Evolutionary conservation across 2,113 vertebrate genomes (phyloP), one percentile per base, ranked within the genome.

Genomic region (Dipodomys ordii): DNA sequence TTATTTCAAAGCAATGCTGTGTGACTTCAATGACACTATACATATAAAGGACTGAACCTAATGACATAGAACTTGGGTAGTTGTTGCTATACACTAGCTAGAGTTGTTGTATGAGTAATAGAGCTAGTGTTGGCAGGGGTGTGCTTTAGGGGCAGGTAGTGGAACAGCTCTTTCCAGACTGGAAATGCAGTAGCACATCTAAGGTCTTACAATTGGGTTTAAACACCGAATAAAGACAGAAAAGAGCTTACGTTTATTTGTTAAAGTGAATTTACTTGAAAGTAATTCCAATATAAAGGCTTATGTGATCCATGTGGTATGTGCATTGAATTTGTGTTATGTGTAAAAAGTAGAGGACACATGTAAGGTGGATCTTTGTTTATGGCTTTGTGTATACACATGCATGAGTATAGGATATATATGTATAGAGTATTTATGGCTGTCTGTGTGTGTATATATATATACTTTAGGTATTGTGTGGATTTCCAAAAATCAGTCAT

Each of bases 401-500:
- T 64, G 27, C 65, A 22, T 83, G 60, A 25, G 39, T 62, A 28
- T 88, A 78, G 35, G 79, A 87, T 79, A 16, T 90, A 44, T 49
- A 49, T 49, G 49, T 49, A 49, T 49, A 46, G 23, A 49, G 23
- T 76, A 69, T 89, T 94, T 92, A 88, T 87, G 93, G 73, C 72
- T 90, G 32, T 87, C 53, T 83, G 3, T 60, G 68, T 85, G 46
- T 79, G 3, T 60, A 64, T 85, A 39, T 79, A 11, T 90, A 30
- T 87, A 62, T 83, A 83, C 46, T 49, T 74, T 92, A 84, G 72
- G 81, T 84, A 77, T 57, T 53, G 80, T 1, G 8, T 60, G 46
- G 11, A 25, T 68, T 94, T 94, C 68, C 95, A 91, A 93, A 95
- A 89, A 46, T 91, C 84, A 94, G 28, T 13, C 27, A 60, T 91